Evolutionary conservation across 2,797 vertebrate genomes (phyloP).

Genomic region (Acomys russatus): DNA sequence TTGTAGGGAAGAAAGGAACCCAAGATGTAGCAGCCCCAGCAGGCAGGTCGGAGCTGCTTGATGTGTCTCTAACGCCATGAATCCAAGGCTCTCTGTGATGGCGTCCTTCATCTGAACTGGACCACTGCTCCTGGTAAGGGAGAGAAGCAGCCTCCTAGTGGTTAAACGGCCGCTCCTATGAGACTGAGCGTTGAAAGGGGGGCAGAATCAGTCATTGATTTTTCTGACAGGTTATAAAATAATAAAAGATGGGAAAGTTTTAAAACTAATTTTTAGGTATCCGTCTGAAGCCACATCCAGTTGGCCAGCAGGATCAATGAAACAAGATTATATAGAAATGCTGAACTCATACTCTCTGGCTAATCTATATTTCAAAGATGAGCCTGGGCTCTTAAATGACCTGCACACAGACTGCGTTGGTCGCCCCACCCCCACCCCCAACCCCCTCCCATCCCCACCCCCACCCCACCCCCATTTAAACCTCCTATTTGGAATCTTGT

Average conservation of each 20-base stretch:
- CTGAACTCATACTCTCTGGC: constrained; percentile 87
- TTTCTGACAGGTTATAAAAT: constrained; percentile 88
- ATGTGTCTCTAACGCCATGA: constrained; percentile 86
- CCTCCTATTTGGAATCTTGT: constrained; percentile 84
- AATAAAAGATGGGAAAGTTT: constrained; percentile 87
- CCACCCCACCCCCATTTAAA: constrained; percentile 80
- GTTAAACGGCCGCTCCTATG: constrained; percentile 77
- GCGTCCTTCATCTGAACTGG: constrained; percentile 84
- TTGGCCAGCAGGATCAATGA: constrained; percentile 88
- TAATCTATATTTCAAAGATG: constrained; percentile 90
- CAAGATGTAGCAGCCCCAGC: constrained; percentile 82
- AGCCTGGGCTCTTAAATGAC: constrained; percentile 88
- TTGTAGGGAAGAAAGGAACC: constrained; percentile 60
- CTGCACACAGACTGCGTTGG: constrained; percentile 85
- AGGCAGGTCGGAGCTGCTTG: constrained; percentile 84
- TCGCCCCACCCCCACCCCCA: no score
- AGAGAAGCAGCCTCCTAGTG: constrained; percentile 64
- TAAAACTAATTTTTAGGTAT: constrained; percentile 87
- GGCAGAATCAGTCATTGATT: constrained; percentile 82
- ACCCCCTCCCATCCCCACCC: no score
- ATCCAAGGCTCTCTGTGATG: constrained; percentile 85
- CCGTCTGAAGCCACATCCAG: constrained; percentile 80
- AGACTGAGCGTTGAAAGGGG: constrained; percentile 79
- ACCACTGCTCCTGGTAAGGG: constrained; percentile 80
- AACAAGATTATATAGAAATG: constrained; percentile 88